Evolutionary conservation across 1,140 invertebrate genomes (phyloP).

Genomic region (Apis mellifera): Amel_HAv3.1 CM009944.2:5183501-5184000

Average conservation of each 20-base stretch:
- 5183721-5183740: no score
- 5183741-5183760: not conserved
- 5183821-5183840: no score
- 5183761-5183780: not conserved
- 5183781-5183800: not conserved
- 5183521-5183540: conserved; percentile 11
- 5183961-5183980: no score
- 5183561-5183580: no score
- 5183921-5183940: not conserved
- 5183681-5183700: not conserved
- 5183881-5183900: no score
- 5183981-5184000: not conserved
- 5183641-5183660: not conserved
- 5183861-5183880: not conserved
- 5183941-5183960: not conserved
- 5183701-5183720: not conserved
- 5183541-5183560: not conserved
- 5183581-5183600: not conserved
- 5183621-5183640: not conserved
- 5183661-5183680: not conserved
- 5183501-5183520: not conserved
- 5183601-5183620: not conserved
- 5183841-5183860: not conserved
- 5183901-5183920: not conserved
- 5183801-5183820: not conserved